phyloP scores from a whole-genome alignment of 53 echinoderm and acorn worm species.

The Antedon mediterranea region DNA sequence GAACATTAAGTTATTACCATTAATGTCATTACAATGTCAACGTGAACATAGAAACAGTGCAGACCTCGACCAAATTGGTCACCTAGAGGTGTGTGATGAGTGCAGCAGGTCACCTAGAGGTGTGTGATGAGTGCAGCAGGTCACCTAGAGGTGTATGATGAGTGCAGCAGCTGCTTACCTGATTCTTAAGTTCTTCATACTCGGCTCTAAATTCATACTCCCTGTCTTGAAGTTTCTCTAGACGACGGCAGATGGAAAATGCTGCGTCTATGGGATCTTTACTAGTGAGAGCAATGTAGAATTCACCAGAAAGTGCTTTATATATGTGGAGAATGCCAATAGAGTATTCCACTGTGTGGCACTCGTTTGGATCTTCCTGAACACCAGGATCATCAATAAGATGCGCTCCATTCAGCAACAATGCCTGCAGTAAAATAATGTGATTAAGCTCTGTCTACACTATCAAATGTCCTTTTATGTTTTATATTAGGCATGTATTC shows the following conservation, averaged over 20 bases:
- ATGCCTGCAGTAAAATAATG: background rate
- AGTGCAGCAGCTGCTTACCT: no score
- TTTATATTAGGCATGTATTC: no score
- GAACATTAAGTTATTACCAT: no score
- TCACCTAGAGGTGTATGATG: no score
- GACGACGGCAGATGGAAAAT: background rate
- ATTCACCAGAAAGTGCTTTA: constrained; percentile 2
- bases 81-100: no score
- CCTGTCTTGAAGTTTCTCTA: background rate
- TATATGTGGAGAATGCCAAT: background rate
- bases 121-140: no score
- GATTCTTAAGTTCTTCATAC: background rate
- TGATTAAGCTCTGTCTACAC: no score
- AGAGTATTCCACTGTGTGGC: background rate
- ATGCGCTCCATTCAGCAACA: background rate
- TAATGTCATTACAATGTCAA: no score
- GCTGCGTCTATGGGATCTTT: constrained; percentile 1
- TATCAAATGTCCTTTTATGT: no score
- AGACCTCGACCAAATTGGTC: no score
- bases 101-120: no score
- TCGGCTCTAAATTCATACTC: background rate
- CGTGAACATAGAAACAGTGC: no score
- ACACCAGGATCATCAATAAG: background rate
- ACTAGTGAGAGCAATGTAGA: constrained; percentile 4
- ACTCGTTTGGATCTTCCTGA: background rate